Percentiles rank a stretch among this genome's conserved stretches.
phyloP scores from a whole-genome alignment of 2,888 invertebrate genomes.

The Lochmaea crataegi region DNA sequence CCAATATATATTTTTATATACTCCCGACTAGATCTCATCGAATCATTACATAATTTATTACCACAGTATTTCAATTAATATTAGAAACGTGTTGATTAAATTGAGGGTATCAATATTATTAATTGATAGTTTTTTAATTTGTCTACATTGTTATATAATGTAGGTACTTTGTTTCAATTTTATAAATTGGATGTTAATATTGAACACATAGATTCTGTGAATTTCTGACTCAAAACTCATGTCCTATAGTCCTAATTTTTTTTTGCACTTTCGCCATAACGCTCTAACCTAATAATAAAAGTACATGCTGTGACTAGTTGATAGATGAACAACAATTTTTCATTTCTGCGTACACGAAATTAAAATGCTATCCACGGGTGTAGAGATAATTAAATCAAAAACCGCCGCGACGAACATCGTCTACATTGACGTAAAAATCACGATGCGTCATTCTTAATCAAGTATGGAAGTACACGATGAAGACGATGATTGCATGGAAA shows the following conservation, averaged over 20 bases:
- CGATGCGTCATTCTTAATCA: conserved; percentile 37
- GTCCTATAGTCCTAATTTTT: neutral
- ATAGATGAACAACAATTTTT: conserved; percentile 4
- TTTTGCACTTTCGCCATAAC: neutral
- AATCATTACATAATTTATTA: neutral
- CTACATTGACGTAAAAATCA: conserved; percentile 31
- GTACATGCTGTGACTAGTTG: conserved; percentile 2
- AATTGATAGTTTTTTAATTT: too few species aligned
- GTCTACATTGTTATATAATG: too few species aligned
- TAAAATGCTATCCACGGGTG: neutral
- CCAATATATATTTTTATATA: too few species aligned
- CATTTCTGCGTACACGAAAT: neutral
- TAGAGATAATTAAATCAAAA: conserved; percentile 7
- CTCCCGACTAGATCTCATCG: too few species aligned
- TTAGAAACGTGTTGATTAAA: neutral
- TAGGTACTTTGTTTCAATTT: too few species aligned
- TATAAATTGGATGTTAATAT: too few species aligned
- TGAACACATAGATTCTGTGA: too few species aligned
- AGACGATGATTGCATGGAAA: conserved; percentile 24
- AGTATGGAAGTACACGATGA: conserved; percentile 15
- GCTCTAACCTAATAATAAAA: neutral
- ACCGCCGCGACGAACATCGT: conserved; percentile 1
- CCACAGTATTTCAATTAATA: neutral
- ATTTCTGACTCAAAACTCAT: neutral
- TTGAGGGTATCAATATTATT: neutral